Conservation (phyloP, 2,888 invertebrate genomes). For the Resseliella maxima region DNA sequence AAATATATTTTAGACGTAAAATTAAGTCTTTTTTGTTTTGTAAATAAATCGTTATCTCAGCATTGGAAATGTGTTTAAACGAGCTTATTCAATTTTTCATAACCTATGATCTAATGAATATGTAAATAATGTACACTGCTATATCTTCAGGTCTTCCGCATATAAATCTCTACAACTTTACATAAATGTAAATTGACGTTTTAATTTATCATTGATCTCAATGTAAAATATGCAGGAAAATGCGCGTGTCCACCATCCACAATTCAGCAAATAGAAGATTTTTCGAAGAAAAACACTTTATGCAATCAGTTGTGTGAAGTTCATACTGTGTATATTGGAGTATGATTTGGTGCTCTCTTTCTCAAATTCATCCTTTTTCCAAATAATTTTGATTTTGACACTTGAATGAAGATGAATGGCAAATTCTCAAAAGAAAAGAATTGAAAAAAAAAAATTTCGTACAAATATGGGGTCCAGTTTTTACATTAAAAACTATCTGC, state of each 20-base stretch:
- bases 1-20: constrained; percentile 21
- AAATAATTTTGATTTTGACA: background rate
- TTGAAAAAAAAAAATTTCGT: background rate
- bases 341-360: background rate
- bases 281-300: background rate
- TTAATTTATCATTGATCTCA: constrained; percentile 17
- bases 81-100: constrained; percentile 19
- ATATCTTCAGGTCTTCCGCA: background rate
- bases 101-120: constrained; percentile 35
- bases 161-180: background rate
- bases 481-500: background rate
- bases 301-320: background rate
- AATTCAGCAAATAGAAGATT: background rate
- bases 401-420: background rate
- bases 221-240: background rate
- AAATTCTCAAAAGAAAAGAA: background rate
- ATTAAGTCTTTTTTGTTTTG: constrained; percentile 42
- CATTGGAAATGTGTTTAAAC: constrained; percentile 37
- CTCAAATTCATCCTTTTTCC: background rate
- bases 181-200: constrained; percentile 44
- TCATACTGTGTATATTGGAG: background rate
- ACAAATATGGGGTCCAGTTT: background rate
- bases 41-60: constrained; percentile 42
- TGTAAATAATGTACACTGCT: constrained; percentile 12
- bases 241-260: background rate